Base-by-base conservation (phyloP, 1,140 invertebrate species). In the Penaeus indicus region DNA sequence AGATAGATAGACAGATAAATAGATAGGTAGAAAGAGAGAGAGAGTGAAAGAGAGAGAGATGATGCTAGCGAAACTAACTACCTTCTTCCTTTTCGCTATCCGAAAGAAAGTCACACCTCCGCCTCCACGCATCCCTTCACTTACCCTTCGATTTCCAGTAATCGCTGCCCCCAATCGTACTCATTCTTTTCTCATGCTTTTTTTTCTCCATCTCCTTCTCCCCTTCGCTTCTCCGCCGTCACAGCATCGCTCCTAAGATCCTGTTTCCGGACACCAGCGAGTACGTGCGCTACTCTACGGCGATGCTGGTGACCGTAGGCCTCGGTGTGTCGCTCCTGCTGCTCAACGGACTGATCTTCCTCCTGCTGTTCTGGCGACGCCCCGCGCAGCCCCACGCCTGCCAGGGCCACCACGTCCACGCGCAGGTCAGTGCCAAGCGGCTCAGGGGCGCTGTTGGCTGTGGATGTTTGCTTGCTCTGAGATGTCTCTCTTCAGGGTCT, bases 301-400 rank as follows among this genome's bases (percentile, higher is more conserved):
- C 97, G 1, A 92, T 98, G 19, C 96, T 96, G 92, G 96, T 98
- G 0, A 98, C 97, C 3, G 97, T 99, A 90, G 97, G 97, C 21
- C 97, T 99, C 81, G 97, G 98, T 3, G 97, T 97, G 91, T 97
- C 96, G 7, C 93, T 98, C 38, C 94, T 98, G n/a, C 96, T 98
- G 90, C 93, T 98, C 19, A 98, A 98, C 92, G 96, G 98, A 0
- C 93, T 98, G 22, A 97, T 99, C 90, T 98, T 98, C 83, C 75
- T 89, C 54, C 82, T 91, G 63, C 67, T 91, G 47, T 88, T 91
- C 82, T 91, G 88, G 90, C 38, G 90, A 62, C 64, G 90, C 22
- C 88, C 90, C 5, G 22, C 81, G 1, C 63, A 84, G 18, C 88
- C 79, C 77, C 81, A 80, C 21, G 16, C 78, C 60, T 90, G 89